phyloP scores from a whole-genome alignment of 2,113 vertebrate species.

The Oryzias celebensis region DNA sequence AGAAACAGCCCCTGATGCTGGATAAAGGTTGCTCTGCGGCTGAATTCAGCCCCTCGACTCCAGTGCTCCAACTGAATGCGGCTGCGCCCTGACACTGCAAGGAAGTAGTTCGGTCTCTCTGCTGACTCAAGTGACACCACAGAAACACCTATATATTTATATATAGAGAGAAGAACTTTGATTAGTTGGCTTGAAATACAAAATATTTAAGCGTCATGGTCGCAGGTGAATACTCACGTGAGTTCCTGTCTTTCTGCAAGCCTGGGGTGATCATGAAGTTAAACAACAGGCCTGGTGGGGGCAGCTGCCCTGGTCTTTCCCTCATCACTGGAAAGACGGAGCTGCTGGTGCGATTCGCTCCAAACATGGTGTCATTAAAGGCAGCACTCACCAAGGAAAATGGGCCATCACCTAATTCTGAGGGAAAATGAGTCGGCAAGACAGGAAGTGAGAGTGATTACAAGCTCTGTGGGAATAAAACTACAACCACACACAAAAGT shows the following conservation, averaged over 20 bases:
- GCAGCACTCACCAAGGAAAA: constrained; percentile 87
- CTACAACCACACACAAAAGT: background rate
- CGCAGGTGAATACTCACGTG: constrained; percentile 79
- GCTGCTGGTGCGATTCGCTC: constrained; percentile 86
- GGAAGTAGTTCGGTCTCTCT: constrained; percentile 94
- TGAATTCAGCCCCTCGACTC: constrained; percentile 82
- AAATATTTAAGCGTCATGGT: background rate
- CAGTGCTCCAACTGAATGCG: constrained; percentile 83
- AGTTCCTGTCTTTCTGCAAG: constrained; percentile 87
- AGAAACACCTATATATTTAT: constrained; percentile 76
- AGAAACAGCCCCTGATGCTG: constrained; percentile 91
- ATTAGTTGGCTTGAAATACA: background rate
- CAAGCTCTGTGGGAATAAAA: constrained; percentile 1
- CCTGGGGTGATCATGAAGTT: constrained; percentile 95
- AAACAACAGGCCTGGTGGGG: constrained; percentile 80
- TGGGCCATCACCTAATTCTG: constrained; percentile 92
- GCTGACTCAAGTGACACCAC: constrained; percentile 93
- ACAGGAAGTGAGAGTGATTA: constrained; percentile 12
- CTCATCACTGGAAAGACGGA: constrained; percentile 85
- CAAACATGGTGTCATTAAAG: constrained; percentile 85
- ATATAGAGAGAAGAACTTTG: background rate
- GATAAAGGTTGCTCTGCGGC: constrained; percentile 86
- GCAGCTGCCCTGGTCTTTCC: constrained; percentile 67
- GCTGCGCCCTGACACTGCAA: constrained; percentile 78
- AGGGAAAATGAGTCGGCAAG: constrained; percentile 3